Evolutionary conservation across 2,888 invertebrate species (phyloP).

Genomic region (Gortyna flavago): DNA sequence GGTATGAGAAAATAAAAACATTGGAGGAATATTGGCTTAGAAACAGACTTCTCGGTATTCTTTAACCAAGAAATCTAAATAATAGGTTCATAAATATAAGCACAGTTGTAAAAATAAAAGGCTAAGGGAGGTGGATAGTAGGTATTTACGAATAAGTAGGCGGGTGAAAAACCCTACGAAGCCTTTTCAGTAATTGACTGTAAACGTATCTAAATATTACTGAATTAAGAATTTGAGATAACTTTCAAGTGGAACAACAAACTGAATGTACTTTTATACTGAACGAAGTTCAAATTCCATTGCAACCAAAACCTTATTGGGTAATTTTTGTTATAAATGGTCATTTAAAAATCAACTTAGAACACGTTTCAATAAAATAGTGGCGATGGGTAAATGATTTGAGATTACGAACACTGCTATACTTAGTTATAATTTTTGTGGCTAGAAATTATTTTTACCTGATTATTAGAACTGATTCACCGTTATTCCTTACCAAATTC

Average conservation of each 20-base stretch:
- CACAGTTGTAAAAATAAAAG: not conserved
- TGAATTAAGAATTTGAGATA: too few species aligned
- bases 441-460: not conserved
- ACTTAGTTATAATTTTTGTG: too few species aligned
- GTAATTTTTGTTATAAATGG: too few species aligned
- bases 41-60: slow-evolving; percentile 11
- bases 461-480: not conserved
- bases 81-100: slow-evolving; percentile 2
- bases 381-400: too few species aligned
- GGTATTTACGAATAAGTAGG: not conserved
- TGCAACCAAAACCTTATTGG: too few species aligned
- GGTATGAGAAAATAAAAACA: slow-evolving; percentile 16
- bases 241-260: too few species aligned
- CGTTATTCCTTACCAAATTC: not conserved
- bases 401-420: too few species aligned
- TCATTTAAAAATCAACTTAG: not conserved
- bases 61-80: not conserved
- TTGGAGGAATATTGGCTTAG: slow-evolving; percentile 2
- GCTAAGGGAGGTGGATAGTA: not conserved
- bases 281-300: too few species aligned
- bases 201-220: not conserved
- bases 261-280: too few species aligned
- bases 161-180: not conserved
- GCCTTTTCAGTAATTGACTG: not conserved
- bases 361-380: not conserved